Evolutionary conservation across 2,888 invertebrate genomes (phyloP).

Genomic region (Chromoteleia sp.): DNA sequence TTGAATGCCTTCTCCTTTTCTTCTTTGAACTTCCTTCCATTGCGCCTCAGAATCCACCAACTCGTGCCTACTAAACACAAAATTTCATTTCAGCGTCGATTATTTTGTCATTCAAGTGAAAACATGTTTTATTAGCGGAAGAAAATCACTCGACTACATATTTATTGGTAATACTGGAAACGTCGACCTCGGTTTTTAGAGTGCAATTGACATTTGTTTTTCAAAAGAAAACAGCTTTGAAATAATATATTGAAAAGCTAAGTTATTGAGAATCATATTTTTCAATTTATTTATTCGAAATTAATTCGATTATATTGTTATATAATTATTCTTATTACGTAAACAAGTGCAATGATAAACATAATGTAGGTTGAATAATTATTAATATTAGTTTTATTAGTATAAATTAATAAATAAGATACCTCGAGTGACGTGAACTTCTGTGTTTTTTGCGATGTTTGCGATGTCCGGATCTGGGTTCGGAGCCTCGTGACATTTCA

Average conservation of each 20-base stretch:
- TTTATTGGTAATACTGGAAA: constrained; percentile 1
- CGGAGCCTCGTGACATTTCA: constrained; percentile 94
- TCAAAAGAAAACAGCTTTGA: too few relatives aligned
- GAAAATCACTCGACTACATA: not conserved
- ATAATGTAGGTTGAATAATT: not conserved
- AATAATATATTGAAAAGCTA: too few relatives aligned
- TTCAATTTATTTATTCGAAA: too few relatives aligned
- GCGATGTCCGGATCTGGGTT: constrained; percentile 89
- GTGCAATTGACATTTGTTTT: not conserved
- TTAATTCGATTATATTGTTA: too few relatives aligned
- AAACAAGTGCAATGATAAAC: not conserved
- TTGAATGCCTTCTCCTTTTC: constrained; percentile 87
- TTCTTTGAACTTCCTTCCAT: constrained; percentile 94
- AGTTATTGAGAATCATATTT: too few relatives aligned
- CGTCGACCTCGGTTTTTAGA: not conserved
- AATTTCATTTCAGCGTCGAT: constrained; percentile 44
- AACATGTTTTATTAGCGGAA: constrained; percentile 20
- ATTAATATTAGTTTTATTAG: not conserved
- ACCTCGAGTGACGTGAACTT: constrained; percentile 89
- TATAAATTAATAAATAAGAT: constrained; percentile 21
- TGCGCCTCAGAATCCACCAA: constrained; percentile 94
- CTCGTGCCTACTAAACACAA: constrained; percentile 85
- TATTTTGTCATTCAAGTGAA: constrained; percentile 28
- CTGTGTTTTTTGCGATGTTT: constrained; percentile 90
- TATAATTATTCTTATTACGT: too few relatives aligned